phyloP scores from a whole-genome alignment of 2,797 vertebrate genomes.

The Malurus leucopterus region DNA sequence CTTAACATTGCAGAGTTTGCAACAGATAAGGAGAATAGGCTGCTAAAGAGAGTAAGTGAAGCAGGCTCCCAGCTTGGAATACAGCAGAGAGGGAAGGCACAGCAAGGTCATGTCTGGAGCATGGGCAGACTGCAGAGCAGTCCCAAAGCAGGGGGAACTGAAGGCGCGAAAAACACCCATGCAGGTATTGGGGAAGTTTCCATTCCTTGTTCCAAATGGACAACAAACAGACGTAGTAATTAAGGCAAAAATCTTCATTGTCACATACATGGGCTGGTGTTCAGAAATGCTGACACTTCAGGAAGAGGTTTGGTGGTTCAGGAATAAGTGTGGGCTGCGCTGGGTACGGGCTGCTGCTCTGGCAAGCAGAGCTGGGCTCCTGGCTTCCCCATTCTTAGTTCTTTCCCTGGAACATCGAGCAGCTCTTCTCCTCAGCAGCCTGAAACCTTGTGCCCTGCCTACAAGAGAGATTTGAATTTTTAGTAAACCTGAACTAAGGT shows the following conservation, averaged over 20 bases:
- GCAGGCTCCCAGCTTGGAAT: background rate
- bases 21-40: background rate
- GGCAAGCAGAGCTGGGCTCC: background rate
- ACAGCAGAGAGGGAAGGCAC: background rate
- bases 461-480: background rate
- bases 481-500: background rate
- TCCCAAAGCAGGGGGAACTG: background rate
- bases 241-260: background rate
- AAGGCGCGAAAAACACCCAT: accelerated
- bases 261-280: background rate
- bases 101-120: background rate
- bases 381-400: background rate
- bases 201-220: background rate
- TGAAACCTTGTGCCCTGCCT: background rate
- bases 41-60: background rate
- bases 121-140: background rate
- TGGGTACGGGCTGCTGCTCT: background rate
- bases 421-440: background rate
- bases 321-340: background rate
- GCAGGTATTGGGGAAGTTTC: background rate
- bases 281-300: background rate
- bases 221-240: background rate
- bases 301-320: background rate
- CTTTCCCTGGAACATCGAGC: background rate
- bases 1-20: background rate